Evolutionary conservation across 2,888 invertebrate species (phyloP).

Genomic region (Helobdella robusta): DNA sequence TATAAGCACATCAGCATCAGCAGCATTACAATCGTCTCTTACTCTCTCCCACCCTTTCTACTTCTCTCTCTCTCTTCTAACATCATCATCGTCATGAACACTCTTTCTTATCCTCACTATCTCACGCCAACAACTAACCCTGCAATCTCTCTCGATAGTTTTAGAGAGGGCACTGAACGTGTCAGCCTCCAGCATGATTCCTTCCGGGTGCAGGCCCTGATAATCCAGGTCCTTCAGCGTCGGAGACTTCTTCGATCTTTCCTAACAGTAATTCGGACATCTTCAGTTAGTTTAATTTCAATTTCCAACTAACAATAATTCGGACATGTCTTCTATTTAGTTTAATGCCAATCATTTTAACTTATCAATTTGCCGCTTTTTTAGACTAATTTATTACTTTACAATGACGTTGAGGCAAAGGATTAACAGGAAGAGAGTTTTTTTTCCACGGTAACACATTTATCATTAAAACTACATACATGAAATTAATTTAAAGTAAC

Average conservation of each 20-base stretch:
- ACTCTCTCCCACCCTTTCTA: not conserved
- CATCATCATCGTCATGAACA: not conserved
- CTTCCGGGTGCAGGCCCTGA: constrained; percentile 89
- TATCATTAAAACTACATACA: too few relatives aligned
- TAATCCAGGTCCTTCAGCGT: constrained; percentile 97
- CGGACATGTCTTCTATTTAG: too few relatives aligned
- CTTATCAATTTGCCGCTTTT: too few relatives aligned
- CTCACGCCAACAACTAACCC: constrained; percentile 58
- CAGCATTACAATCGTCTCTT: not conserved
- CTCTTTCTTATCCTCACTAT: not conserved
- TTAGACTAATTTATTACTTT: too few relatives aligned
- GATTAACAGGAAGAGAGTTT: too few relatives aligned
- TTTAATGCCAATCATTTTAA: too few relatives aligned
- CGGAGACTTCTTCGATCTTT: constrained; percentile 78
- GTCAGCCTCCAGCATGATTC: constrained; percentile 83
- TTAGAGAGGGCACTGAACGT: constrained; percentile 88
- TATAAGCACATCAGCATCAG: too few relatives aligned
- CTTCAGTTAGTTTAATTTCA: constrained; percentile 92
- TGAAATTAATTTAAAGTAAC: too few relatives aligned
- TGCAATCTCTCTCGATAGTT: constrained; percentile 91
- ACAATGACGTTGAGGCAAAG: too few relatives aligned
- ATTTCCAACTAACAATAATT: too few relatives aligned
- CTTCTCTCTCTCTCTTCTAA: too few relatives aligned
- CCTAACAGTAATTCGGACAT: constrained; percentile 78
- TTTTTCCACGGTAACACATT: too few relatives aligned